These are phyloP conservation scores for Phortica okadai DNA, from an alignment of 2,888 invertebrate genomes.

Conservation along the genomic window DNA sequence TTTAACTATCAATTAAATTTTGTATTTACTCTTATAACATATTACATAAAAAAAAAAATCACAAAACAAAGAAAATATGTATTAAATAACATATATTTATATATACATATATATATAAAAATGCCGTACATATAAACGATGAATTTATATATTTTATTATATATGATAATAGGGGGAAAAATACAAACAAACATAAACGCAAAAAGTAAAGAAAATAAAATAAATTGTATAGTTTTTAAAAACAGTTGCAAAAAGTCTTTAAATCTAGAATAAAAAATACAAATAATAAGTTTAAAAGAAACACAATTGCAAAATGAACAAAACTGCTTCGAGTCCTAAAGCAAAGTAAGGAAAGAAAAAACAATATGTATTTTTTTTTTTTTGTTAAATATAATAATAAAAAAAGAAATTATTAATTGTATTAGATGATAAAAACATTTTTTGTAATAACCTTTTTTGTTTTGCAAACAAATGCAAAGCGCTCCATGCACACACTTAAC, in stretches of 20 bases:
- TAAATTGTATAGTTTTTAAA: constrained; percentile 22
- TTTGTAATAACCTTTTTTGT: constrained; percentile 6
- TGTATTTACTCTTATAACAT: constrained; percentile 58
- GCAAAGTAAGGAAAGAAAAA: constrained; percentile 8
- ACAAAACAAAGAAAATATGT: constrained; percentile 46
- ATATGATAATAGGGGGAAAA: neutral
- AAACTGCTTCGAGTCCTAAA: constrained; percentile 27
- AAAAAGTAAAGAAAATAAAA: neutral
- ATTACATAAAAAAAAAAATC: constrained; percentile 36
- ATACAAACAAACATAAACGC: constrained; percentile 1
- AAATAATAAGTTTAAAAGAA: neutral
- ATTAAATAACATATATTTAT: neutral
- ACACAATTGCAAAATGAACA: constrained; percentile 27
- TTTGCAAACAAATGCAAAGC: neutral
- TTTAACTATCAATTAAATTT: constrained; percentile 43
- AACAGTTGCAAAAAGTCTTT: neutral
- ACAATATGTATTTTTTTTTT: neutral
- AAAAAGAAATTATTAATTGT: constrained; percentile 6
- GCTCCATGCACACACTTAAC: constrained; percentile 16
- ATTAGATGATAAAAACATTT: constrained; percentile 20
- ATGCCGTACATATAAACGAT: neutral
- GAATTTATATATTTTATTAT: constrained; percentile 24
- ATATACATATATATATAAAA: neutral
- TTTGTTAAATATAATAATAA: neutral
- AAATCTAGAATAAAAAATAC: neutral